Evolutionary conservation across 2,888 invertebrate species (phyloP).

Genomic region (Eurois occulta): DNA sequence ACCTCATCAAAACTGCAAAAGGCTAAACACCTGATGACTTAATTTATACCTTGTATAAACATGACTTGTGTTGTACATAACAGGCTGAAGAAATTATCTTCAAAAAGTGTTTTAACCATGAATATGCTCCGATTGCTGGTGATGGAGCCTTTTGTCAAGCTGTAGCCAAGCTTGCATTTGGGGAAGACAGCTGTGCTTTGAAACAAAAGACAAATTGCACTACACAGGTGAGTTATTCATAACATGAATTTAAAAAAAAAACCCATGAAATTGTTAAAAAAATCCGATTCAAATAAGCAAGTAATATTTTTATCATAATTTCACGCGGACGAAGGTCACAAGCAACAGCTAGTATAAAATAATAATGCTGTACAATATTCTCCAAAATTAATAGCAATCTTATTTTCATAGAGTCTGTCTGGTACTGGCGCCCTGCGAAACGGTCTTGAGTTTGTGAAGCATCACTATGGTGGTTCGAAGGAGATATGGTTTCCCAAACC

Average conservation of each 20-base stretch:
- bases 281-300: no score
- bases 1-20: background rate
- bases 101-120: slow-evolving; percentile 95
- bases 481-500: slow-evolving; percentile 97
- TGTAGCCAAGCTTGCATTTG: slow-evolving; percentile 97
- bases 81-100: slow-evolving; percentile 96
- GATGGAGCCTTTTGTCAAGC: slow-evolving; percentile 95
- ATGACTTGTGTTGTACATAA: slow-evolving; percentile 18
- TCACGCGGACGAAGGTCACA: no score
- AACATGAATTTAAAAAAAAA: no score
- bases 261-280: no score
- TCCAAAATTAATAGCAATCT: slow-evolving; percentile 10
- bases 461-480: slow-evolving; percentile 95
- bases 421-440: slow-evolving; percentile 99
- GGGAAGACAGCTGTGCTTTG: slow-evolving; percentile 93
- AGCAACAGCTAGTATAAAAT: background rate
- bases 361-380: background rate
- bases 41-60: background rate
- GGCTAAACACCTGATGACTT: background rate
- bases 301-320: no score
- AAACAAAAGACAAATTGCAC: slow-evolving; percentile 93
- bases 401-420: slow-evolving; percentile 94
- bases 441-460: slow-evolving; percentile 96
- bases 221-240: slow-evolving; percentile 91
- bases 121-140: slow-evolving; percentile 98